phyloP scores from a whole-genome alignment of 53 echinoderm and acorn worm species.

The Echinarachnius parma region DNA sequence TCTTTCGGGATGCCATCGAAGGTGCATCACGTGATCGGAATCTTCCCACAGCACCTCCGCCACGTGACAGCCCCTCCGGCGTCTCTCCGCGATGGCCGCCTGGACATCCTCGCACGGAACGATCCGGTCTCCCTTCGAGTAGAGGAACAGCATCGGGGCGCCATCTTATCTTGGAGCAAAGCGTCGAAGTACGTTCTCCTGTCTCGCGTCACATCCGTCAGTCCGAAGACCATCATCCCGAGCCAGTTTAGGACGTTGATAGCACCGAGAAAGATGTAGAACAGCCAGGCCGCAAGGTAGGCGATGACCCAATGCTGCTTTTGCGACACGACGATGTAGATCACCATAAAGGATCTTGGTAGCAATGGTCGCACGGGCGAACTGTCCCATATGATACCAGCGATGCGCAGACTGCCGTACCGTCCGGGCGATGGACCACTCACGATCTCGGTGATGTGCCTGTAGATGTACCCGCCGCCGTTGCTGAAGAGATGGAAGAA shows the following conservation, averaged over 20 bases:
- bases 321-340: slow-evolving; percentile 24
- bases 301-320: slow-evolving; percentile 39
- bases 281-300: slow-evolving; percentile 33
- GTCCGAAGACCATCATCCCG: neutral
- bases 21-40: slow-evolving; percentile 68
- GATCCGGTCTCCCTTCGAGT: slow-evolving; percentile 71
- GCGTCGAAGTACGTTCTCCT: slow-evolving; percentile 20
- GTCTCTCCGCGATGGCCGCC: slow-evolving; percentile 61
- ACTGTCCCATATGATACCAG: slow-evolving; percentile 79
- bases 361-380: slow-evolving; percentile 46
- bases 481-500: slow-evolving; percentile 94
- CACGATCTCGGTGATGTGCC: slow-evolving; percentile 66
- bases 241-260: neutral
- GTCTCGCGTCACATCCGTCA: neutral
- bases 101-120: slow-evolving; percentile 58
- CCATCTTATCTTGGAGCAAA: slow-evolving; percentile 53
- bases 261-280: slow-evolving; percentile 33
- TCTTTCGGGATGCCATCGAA: slow-evolving; percentile 61
- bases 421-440: slow-evolving; percentile 45
- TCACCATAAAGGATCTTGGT: slow-evolving; percentile 27
- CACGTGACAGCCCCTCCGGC: slow-evolving; percentile 53
- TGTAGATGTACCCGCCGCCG: slow-evolving; percentile 72
- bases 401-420: slow-evolving; percentile 51
- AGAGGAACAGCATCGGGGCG: slow-evolving; percentile 75
- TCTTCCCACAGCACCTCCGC: slow-evolving; percentile 78